A percentile compares a stretch with the other conserved stretches of the same genome.
phyloP scores from a whole-genome alignment of 2,888 invertebrate species.

The Arctia plantaginis region DNA sequence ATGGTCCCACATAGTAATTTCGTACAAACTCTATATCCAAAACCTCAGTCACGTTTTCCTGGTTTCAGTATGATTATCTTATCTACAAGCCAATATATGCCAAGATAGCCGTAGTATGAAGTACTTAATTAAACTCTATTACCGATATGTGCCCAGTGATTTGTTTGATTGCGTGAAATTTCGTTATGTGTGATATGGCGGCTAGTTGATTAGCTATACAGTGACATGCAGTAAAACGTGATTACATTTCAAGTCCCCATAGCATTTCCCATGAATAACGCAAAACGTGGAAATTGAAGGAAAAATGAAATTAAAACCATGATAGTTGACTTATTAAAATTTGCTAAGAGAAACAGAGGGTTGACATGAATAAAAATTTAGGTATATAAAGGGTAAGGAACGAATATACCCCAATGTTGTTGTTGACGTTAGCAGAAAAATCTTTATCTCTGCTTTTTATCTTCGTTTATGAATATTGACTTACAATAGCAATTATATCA shows the following conservation, averaged over 20 bases:
- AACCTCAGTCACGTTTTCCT: conserved; percentile 31
- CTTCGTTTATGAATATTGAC: no score
- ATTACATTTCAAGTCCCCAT: background rate
- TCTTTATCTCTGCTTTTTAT: no score
- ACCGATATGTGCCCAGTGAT: conserved; percentile 52
- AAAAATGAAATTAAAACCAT: no score
- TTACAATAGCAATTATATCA: no score
- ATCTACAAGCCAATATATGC: conserved; percentile 50
- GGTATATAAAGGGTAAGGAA: no score
- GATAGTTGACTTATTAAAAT: no score
- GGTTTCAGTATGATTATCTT: conserved; percentile 43
- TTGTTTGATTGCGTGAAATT: conserved; percentile 50
- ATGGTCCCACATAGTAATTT: background rate
- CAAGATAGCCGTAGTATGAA: conserved; percentile 51
- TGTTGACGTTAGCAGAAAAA: no score
- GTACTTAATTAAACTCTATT: conserved; percentile 56
- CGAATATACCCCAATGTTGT: no score
- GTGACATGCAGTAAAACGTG: background rate
- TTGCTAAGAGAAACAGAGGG: no score
- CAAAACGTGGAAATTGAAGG: background rate
- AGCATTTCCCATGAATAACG: background rate
- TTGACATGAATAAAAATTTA: no score
- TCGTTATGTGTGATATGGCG: background rate
- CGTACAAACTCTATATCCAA: background rate
- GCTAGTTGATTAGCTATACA: background rate